A percentile compares a stretch with the other conserved stretches of the same genome.
These are phyloP conservation scores for Smutsia temminckii DNA, from an alignment of 2,797 vertebrate genomes.

Conservation along the genomic window DNA sequence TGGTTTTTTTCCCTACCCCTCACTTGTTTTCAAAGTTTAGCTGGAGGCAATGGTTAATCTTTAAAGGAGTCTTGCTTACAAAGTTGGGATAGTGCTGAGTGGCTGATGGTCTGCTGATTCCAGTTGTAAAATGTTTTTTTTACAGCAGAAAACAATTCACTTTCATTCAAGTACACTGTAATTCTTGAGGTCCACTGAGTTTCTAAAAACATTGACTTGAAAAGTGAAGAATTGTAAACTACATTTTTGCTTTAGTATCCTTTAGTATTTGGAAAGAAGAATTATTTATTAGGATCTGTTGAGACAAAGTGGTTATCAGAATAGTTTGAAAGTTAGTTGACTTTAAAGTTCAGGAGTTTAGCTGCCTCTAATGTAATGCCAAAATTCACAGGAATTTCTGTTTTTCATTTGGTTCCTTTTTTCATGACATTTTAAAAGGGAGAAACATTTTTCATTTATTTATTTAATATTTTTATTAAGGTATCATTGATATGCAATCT, in stretches of 20 bases:
- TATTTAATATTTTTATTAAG: too few species aligned
- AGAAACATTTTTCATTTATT: not conserved
- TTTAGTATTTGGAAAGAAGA: not conserved
- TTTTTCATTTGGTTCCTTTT: not conserved
- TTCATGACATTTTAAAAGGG: not conserved
- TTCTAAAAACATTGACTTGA: conserved; percentile 75
- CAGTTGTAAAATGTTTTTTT: conserved; percentile 78
- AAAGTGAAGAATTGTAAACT: conserved; percentile 64
- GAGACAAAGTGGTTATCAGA: conserved; percentile 66
- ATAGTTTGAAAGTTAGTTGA: conserved; percentile 34
- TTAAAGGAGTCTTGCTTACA: conserved; percentile 84
- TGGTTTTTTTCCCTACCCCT: conserved; percentile 55
- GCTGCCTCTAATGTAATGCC: not conserved
- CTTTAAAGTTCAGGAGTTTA: conserved; percentile 42
- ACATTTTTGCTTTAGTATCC: not conserved
- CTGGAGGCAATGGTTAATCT: conserved; percentile 87
- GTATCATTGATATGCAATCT: too few species aligned
- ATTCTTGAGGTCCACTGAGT: conserved; percentile 75
- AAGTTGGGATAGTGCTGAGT: conserved; percentile 83
- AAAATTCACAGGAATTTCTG: not conserved
- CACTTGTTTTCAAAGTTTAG: conserved; percentile 84
- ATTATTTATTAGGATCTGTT: conserved; percentile 66
- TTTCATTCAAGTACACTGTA: conserved; percentile 80
- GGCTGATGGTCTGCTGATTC: conserved; percentile 83
- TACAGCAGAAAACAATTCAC: conserved; percentile 81